Conservation (phyloP, 2,113 vertebrate species). For the Microtus ochrogaster region DNA sequence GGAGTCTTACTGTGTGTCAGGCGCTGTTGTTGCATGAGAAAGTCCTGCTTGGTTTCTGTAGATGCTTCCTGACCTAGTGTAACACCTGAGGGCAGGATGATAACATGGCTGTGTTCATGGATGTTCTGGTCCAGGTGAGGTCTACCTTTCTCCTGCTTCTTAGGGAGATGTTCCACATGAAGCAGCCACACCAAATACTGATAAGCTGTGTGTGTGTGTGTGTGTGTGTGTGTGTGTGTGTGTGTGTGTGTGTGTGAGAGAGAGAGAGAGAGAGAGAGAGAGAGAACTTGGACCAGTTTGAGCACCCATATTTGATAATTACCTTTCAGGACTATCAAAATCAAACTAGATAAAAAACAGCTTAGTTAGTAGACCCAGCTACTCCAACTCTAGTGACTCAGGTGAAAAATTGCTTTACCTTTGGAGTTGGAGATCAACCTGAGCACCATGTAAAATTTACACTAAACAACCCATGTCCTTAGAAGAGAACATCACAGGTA, state of each 20-base stretch:
- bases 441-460: not conserved
- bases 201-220: not conserved
- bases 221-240: not conserved
- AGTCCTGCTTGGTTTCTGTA: not conserved
- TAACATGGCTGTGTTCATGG: rapidly evolving
- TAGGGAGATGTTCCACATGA: too few species aligned
- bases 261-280: not conserved
- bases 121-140: too few species aligned
- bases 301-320: not conserved
- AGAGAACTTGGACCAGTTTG: too few species aligned
- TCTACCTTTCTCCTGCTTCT: too few species aligned
- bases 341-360: not conserved
- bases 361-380: not conserved
- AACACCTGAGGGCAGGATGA: rapidly evolving
- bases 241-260: not conserved
- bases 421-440: not conserved
- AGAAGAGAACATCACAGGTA: not conserved
- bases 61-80: not conserved
- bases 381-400: not conserved
- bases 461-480: not conserved
- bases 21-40: not conserved
- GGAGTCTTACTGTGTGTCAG: not conserved
- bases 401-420: not conserved
- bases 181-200: not conserved
- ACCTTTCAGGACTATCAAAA: not conserved